Conservation (phyloP, 2,113 vertebrate genomes). For the Notiomystis cincta region DNA sequence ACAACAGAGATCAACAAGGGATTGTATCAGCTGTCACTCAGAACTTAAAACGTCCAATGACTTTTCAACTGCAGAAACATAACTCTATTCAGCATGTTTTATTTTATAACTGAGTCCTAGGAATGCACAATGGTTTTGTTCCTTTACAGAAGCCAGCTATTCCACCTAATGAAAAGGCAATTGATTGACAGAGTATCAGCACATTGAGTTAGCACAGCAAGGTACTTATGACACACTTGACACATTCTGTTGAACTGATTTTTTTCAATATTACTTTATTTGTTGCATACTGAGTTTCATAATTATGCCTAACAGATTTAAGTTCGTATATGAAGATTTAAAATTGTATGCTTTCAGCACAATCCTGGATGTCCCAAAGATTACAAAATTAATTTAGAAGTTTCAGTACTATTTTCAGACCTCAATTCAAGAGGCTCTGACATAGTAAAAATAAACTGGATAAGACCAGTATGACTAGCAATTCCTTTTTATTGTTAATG, state of each 20-base stretch:
- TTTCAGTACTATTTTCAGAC: neutral
- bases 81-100: neutral
- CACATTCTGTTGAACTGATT: neutral
- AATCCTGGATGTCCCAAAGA: neutral
- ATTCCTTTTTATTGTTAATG: neutral
- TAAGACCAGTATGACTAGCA: neutral
- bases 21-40: neutral
- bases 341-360: neutral
- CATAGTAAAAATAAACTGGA: neutral
- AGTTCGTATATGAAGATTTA: rapidly evolving
- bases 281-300: neutral
- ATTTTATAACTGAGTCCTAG: neutral
- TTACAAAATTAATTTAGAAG: neutral
- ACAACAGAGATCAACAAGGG: neutral
- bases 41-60: neutral
- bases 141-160: neutral
- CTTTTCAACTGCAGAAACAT: neutral
- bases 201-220: neutral
- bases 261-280: neutral
- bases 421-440: neutral
- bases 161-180: neutral
- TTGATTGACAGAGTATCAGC: neutral
- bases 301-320: neutral
- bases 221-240: neutral
- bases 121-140: neutral